These are phyloP conservation scores for Pseudobourletiella spinata DNA, from an alignment of 1,140 invertebrate genomes.

Conservation along the genomic window DNA sequence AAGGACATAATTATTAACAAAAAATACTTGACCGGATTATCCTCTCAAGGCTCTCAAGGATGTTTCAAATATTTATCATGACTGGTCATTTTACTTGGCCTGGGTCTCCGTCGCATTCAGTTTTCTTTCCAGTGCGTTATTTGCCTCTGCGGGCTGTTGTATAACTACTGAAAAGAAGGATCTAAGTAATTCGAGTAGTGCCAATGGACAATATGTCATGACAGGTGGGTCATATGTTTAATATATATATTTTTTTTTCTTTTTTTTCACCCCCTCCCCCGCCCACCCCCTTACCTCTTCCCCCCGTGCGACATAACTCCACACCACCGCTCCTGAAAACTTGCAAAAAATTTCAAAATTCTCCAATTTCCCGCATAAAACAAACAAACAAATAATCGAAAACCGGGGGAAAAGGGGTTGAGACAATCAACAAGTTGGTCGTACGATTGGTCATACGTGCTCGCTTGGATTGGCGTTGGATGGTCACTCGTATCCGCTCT, in stretches of 20 bases:
- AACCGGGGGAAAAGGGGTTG: conserved; percentile 64
- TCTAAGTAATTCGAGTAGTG: conserved; percentile 40
- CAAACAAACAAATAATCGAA: background rate
- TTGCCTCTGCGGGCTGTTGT: conserved; percentile 68
- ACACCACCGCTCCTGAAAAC: no score
- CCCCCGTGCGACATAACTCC: no score
- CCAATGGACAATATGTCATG: conserved; percentile 79
- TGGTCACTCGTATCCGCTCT: conserved; percentile 78
- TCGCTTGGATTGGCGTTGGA: conserved; percentile 87
- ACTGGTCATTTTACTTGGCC: conserved; percentile 75
- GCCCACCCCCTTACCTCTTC: no score
- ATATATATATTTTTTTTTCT: conserved; percentile 6
- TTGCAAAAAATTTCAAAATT: no score
- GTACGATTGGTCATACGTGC: conserved; percentile 92
- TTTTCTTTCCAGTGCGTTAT: conserved; percentile 62
- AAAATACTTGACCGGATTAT: background rate
- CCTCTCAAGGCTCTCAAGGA: conserved; percentile 59
- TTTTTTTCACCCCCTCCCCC: background rate
- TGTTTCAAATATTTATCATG: conserved; percentile 58
- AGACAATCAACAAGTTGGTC: conserved; percentile 72
- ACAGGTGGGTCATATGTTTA: conserved; percentile 61
- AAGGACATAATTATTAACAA: background rate
- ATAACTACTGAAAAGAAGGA: conserved; percentile 58
- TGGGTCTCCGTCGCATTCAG: conserved; percentile 69
- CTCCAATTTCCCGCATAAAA: background rate